Conservation (phyloP, 2,888 invertebrate genomes). For the Prosapia bicincta region DNA sequence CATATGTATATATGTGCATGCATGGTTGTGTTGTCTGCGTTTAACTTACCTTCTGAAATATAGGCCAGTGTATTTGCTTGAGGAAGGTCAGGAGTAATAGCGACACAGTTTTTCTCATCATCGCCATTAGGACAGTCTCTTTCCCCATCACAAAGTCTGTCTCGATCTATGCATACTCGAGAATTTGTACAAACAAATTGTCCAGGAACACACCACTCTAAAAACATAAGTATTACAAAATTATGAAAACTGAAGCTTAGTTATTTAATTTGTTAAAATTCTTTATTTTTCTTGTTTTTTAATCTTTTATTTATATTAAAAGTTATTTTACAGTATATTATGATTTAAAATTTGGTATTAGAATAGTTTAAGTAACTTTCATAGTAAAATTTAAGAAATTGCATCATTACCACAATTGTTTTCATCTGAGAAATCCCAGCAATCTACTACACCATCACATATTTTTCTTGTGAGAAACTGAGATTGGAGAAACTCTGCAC, state of each 20-base stretch:
- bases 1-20: too few relatives aligned
- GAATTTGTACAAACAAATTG: conserved; percentile 74
- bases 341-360: too few relatives aligned
- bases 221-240: conserved; percentile 35
- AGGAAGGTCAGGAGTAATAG: conserved; percentile 41
- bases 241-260: too few relatives aligned
- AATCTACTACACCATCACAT: conserved; percentile 75
- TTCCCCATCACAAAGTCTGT: conserved; percentile 65
- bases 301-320: too few relatives aligned
- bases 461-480: conserved; percentile 68
- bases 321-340: too few relatives aligned
- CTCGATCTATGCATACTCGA: conserved; percentile 61
- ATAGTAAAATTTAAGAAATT: too few relatives aligned
- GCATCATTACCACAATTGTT: conserved; percentile 71
- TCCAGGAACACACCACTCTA: conserved; percentile 69
- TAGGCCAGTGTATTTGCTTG: conserved; percentile 58
- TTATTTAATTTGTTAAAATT: too few relatives aligned
- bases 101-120: conserved; percentile 72
- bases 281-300: too few relatives aligned
- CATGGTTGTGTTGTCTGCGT: too few relatives aligned
- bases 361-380: too few relatives aligned
- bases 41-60: conserved; percentile 58
- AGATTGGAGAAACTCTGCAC: conserved; percentile 69
- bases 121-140: conserved; percentile 70
- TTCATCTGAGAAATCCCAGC: conserved; percentile 78